Percentiles rank a stretch among this genome's conserved stretches.
Conservation (phyloP, 2,797 vertebrate genomes). For the Anabas testudineus region DNA sequence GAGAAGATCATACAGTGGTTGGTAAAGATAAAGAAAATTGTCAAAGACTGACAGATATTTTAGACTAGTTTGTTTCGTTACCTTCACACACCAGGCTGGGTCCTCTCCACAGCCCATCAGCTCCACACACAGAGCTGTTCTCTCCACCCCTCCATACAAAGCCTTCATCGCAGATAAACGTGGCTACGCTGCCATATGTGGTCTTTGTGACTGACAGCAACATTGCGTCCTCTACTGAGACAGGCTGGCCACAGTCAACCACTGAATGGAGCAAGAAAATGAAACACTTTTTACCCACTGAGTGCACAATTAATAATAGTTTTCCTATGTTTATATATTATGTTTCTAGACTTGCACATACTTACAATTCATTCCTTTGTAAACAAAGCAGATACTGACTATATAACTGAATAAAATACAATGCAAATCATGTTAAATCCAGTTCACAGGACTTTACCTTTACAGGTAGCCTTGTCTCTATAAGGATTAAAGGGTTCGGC, state of each 20-base stretch:
- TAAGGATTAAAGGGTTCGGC: conserved; percentile 79
- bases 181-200: conserved; percentile 68
- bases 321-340: too few species aligned
- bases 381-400: not conserved
- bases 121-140: conserved; percentile 76
- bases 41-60: not conserved
- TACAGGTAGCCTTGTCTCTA: conserved; percentile 79
- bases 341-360: not conserved
- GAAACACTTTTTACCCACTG: not conserved
- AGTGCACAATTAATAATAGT: not conserved
- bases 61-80: conserved; percentile 51
- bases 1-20: not conserved
- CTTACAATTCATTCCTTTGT: not conserved
- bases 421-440: not conserved
- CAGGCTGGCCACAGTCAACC: conserved; percentile 81
- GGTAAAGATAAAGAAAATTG: not conserved
- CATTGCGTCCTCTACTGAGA: conserved; percentile 33
- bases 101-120: conserved; percentile 78
- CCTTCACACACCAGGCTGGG: conserved; percentile 81
- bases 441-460: conserved; percentile 86
- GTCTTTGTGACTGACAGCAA: conserved; percentile 65
- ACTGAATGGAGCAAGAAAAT: conserved; percentile 57
- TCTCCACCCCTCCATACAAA: conserved; percentile 77
- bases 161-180: conserved; percentile 77
- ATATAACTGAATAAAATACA: not conserved